These are phyloP conservation scores for Apis mellifera DNA, from an alignment of 1,140 invertebrate species.

Conservation along the genomic window DNA sequence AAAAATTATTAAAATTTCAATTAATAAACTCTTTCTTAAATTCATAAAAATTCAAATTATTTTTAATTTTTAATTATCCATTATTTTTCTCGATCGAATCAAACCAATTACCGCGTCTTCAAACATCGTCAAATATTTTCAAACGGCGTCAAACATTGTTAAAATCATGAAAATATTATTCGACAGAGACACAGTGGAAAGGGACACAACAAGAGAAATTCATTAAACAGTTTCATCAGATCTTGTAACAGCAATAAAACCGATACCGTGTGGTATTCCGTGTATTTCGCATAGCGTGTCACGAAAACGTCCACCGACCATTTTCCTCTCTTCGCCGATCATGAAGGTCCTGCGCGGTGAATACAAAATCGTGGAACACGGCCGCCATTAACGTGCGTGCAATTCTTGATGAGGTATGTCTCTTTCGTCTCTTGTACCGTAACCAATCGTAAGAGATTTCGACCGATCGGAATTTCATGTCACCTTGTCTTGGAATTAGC, in stretches of 20 bases:
- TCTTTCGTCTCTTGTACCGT: constrained; percentile 28
- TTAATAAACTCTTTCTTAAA: too few relatives aligned
- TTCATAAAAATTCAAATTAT: too few relatives aligned
- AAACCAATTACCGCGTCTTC: neutral
- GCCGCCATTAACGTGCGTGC: constrained; percentile 47
- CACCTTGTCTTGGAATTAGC: neutral
- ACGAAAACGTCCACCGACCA: constrained; percentile 15
- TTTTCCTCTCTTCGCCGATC: constrained; percentile 2
- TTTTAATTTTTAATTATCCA: too few relatives aligned
- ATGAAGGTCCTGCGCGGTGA: constrained; percentile 1
- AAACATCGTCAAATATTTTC: neutral
- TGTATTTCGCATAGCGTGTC: constrained; percentile 24
- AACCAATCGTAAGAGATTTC: neutral
- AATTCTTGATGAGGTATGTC: constrained; percentile 43
- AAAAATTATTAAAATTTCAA: too few relatives aligned
- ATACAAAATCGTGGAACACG: constrained; percentile 46
- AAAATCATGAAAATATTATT: too few relatives aligned
- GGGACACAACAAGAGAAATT: neutral
- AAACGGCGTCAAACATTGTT: neutral
- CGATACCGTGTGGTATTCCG: neutral
- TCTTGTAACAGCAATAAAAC: constrained; percentile 9
- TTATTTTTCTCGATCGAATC: too few relatives aligned
- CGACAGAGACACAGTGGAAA: neutral
- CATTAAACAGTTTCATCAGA: constrained; percentile 10
- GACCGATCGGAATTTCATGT: neutral